phyloP scores from a whole-genome alignment of 1,140 invertebrate genomes.

The Bemisia tabaci region DNA sequence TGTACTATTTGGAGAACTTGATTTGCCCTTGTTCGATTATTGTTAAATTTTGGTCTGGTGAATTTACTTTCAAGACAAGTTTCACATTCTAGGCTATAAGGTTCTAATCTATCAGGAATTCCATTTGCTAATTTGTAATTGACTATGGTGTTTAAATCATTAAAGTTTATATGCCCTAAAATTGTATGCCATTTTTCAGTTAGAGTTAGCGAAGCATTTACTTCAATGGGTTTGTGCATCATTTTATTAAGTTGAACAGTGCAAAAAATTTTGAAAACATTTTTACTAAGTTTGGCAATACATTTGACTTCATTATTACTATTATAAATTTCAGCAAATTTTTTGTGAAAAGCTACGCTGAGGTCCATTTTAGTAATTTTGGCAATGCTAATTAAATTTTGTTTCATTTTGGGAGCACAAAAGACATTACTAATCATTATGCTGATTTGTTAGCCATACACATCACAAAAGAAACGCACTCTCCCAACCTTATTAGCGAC shows the following conservation, averaged over 20 bases:
- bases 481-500: background rate
- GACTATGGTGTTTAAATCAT: slow-evolving; percentile 1
- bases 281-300: background rate
- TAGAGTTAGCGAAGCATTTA: background rate
- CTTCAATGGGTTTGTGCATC: background rate
- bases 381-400: background rate
- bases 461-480: background rate
- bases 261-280: background rate
- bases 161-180: background rate
- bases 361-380: background rate
- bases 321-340: background rate
- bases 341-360: background rate
- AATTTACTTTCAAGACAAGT: slow-evolving; percentile 8
- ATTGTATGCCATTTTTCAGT: slow-evolving; percentile 5
- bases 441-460: background rate
- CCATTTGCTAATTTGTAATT: background rate
- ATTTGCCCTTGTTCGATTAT: slow-evolving; percentile 5
- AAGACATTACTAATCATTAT: background rate
- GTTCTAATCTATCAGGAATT: background rate
- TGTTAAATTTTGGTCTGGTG: background rate
- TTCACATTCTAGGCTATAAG: background rate
- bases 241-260: background rate
- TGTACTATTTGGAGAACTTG: slow-evolving; percentile 11
- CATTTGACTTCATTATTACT: background rate
- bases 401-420: background rate